Percentiles rank a stretch among this genome's conserved stretches.
phyloP scores from a whole-genome alignment of 2,888 invertebrate genomes.

The Cephus runcator region DNA sequence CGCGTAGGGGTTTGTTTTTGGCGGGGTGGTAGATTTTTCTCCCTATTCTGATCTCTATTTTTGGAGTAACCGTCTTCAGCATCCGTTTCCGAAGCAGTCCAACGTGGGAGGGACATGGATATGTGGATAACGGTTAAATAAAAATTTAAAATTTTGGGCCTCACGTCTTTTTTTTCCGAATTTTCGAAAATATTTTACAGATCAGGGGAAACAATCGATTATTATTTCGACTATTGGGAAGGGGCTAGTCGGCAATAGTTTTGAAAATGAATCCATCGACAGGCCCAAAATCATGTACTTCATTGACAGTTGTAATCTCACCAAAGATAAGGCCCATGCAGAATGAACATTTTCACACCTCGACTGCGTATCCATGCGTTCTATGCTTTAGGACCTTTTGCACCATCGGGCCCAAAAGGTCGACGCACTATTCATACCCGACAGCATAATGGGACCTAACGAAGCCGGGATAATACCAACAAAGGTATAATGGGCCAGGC shows the following conservation, averaged over 20 bases:
- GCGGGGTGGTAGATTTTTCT: no score
- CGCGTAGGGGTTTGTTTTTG: neutral
- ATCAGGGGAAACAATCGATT: no score
- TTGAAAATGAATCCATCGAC: neutral
- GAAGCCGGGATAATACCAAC: conserved; percentile 2
- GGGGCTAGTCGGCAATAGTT: no score
- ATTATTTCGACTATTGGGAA: no score
- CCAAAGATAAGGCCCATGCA: neutral
- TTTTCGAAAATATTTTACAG: neutral
- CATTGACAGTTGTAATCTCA: no score
- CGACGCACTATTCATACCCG: conserved; percentile 8
- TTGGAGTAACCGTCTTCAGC: conserved; percentile 1
- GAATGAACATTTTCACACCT: conserved; percentile 1
- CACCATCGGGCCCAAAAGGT: conserved; percentile 1
- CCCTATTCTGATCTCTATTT: neutral
- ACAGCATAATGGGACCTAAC: conserved; percentile 13
- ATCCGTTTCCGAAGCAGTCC: neutral
- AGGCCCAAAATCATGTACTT: neutral
- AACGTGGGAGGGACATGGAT: neutral
- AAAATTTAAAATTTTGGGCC: neutral
- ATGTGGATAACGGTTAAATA: neutral
- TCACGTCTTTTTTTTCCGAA: no score
- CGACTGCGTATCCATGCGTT: no score
- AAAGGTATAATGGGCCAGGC: no score
- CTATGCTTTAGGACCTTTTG: neutral